Evolutionary conservation across 1,140 invertebrate species (phyloP), one percentile per base, ranked within the genome.

Genomic region (Leptinotarsa undecemlineata): DNA sequence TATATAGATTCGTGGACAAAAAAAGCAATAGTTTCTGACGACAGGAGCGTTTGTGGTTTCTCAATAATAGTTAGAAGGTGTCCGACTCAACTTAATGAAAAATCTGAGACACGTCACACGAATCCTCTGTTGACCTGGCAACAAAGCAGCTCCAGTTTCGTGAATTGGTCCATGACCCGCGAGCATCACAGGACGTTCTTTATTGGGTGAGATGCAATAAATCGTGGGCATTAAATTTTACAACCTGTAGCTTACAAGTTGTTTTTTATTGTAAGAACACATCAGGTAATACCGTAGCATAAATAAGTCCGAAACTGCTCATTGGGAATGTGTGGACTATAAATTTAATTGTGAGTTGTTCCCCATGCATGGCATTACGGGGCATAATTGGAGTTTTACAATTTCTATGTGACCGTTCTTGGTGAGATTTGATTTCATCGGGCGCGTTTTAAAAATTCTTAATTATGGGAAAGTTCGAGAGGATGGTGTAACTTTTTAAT

Each of bases 181-280:
- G 72, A 63, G n/a, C 75, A 66, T 64, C 68, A 74, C 72, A 74
- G 68, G 72, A 74, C 75, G 64, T 76, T 67, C 72, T 74, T 76
- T 74, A 74, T 76, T 74, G 71, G 72, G 72, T 74, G 75, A 68
- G 75, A 74, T 76, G 75, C 69, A 69, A 74, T 76, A 76, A 76
- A 76, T 76, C 71, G 68, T 48, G 66, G 51, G 72, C 75, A 76
- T 76, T 74, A 76, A 76, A 76, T 76, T 76, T 76, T 76, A 76
- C 72, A 76, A 73, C 72, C 72, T 66, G 72, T 71, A 76, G 72
- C 67, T 74, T 71, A 76, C 72, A 71, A 62, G 75, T 76, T 71
- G 71, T 76, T 76, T 76, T 76, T 76, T 76, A 74, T 76, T 76
- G 51, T 76, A 74, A 70, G 73, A 73, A 62, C 66, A 48, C 75